Evolutionary conservation across 2,888 invertebrate genomes (phyloP), one percentile per base, ranked within the genome.

Genomic region (Drosophila niveifrons): DNA sequence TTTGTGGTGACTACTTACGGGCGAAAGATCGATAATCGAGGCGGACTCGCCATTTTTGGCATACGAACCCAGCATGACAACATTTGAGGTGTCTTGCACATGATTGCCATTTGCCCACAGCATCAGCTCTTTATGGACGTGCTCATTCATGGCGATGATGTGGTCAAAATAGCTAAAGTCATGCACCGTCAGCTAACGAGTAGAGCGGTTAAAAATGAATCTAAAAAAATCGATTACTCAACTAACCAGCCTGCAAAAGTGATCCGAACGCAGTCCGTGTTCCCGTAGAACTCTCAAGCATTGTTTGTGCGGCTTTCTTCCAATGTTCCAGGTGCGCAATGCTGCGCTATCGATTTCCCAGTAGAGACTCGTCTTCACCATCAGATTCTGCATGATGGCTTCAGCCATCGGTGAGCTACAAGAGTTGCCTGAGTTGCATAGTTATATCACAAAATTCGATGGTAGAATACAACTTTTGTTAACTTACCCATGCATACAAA

Each of bases 351-450:
- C 97, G 1, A 97, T 95, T 75, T 95, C 94, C 98, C 98, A 98
- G 82, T 94, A 72, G 0, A 90, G 78, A 34, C 82, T 74, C 66
- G 95, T 93, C 53, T 80, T 83, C 0, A 67, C 72, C 64, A 90
- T 73, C 1, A 91, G 65, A 65, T 83, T 72, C 61, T 94, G 93
- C 91, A 98, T 97, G 3, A 98, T 96, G 2, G 96, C 97, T 92
- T 98, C 98, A 8, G 98, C 98, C 91, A 98, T 98, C 0, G 98
- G 98, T 3, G 98, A 98, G 4, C 98, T 95, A 91, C 98, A 98
- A 72, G 98, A 98, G 90, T 98, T 98, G 10, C 98, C 98, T 96
- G 44, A 23, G 2, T 10, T 10, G 1, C 9, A 11, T 8, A 11
- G 7, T 7, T n/a, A 31, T 6, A 3, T 3, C 6, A 10, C 10